Conservation (phyloP, 1,140 invertebrate genomes). For the Marisa cornuarietis region DNA sequence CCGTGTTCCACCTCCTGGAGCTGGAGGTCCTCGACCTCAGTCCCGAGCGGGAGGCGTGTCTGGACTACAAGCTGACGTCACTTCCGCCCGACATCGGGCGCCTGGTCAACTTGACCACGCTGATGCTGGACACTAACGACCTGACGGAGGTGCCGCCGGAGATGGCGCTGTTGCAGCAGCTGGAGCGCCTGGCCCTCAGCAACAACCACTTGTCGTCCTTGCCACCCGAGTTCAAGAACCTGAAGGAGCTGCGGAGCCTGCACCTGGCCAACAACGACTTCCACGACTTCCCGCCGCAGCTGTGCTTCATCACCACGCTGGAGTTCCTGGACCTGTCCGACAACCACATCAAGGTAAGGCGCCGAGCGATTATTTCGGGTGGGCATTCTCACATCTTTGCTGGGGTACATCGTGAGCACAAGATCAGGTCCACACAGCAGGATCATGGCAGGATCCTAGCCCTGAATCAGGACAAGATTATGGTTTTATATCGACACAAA, state of each 20-base stretch:
- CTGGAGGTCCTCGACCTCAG: constrained; percentile 66
- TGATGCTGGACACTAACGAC: constrained; percentile 66
- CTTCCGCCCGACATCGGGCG: constrained; percentile 58
- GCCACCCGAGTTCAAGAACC: constrained; percentile 54
- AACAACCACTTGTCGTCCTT: constrained; percentile 61
- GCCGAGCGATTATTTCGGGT: not conserved
- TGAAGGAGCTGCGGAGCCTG: constrained; percentile 60
- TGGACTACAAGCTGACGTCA: constrained; percentile 56
- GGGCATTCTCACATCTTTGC: too few species aligned
- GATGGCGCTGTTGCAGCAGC: constrained; percentile 52
- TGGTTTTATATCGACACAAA: too few species aligned
- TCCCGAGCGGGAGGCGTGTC: constrained; percentile 63
- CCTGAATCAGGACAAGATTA: too few species aligned
- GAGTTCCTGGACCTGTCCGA: constrained; percentile 64
- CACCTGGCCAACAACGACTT: constrained; percentile 66
- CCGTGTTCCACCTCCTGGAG: constrained; percentile 59
- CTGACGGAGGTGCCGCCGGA: constrained; percentile 58
- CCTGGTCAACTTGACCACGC: constrained; percentile 58
- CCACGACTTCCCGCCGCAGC: constrained; percentile 53
- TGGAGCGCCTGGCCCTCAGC: constrained; percentile 63
- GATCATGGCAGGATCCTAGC: too few species aligned
- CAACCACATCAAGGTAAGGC: constrained; percentile 44
- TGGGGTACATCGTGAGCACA: too few species aligned
- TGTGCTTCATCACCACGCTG: constrained; percentile 56
- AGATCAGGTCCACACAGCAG: too few species aligned